Base-by-base conservation (phyloP, 2,888 invertebrate species). In the Xylophagus ater region DNA sequence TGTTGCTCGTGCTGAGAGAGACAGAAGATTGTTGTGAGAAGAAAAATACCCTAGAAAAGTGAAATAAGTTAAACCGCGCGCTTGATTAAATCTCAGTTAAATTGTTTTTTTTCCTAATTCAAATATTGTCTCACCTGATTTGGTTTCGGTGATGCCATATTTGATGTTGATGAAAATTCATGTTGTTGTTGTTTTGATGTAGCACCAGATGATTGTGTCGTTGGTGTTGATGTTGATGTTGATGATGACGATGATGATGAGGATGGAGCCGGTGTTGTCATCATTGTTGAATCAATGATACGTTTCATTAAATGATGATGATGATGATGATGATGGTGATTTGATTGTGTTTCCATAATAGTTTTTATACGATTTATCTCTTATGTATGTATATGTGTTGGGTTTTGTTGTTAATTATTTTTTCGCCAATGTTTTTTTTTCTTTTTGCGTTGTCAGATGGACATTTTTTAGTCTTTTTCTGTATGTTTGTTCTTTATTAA, bases 241-340 rank as follows among this genome's bases (percentile, higher is more conserved):
- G 13, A 28, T 14, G 28, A 28, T 14, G 28, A 28, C 9, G 28
- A 28, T 29, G 17, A 4, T 18, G 29, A 9, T 29, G 29, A 29
- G 17, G 6, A 4, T 13, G 15, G 9, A 4, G 18, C n/a, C 18
- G n/a, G 3, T 29, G 15, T 29, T 18, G 15, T n/a, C 10, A 9
- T 17, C 18, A 46, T 47, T 48, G 43, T 41, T 18, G 47, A 42
- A 37, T 44, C 40, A 42, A 38, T 37, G 39, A 41, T 39, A 33
- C 30, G 33, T 43, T 44, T 44, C 45, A 46, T 42, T 44, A 45
- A 19, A 26, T 43, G 31, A 35, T 48, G 39, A 44, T n/a, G n/a
- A n/a, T n/a, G n/a, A n/a, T n/a, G n/a, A n/a, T n/a, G n/a, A n/a
- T n/a, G n/a, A n/a, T n/a, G n/a, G n/a, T n/a, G n/a, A n/a, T n/a